Percentiles rank a stretch among this genome's conserved stretches.
These are phyloP conservation scores for Tragelaphus buxtoni DNA, from an alignment of 2,113 vertebrate genomes.

Conservation along the genomic window DNA sequence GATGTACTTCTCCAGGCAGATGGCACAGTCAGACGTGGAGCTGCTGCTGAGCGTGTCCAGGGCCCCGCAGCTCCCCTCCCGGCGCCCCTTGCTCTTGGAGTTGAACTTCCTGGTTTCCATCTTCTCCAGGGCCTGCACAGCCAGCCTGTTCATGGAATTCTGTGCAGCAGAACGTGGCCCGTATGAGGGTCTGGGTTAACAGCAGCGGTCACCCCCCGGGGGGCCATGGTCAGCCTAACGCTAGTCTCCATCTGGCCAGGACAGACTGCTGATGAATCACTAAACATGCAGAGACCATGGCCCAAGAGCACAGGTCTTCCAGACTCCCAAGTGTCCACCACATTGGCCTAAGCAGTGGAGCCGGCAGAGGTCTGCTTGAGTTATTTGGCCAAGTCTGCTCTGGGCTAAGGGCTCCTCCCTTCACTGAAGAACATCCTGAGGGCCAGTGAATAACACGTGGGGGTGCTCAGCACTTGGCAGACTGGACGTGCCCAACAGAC, in stretches of 20 bases:
- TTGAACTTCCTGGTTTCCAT: slow-evolving; percentile 99
- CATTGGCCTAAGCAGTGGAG: background rate
- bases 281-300: background rate
- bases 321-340: background rate
- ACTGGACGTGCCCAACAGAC: rapidly evolving
- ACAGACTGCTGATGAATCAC: background rate
- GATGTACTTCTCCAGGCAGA: slow-evolving; percentile 98
- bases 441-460: rapidly evolving
- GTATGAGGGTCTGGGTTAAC: background rate
- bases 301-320: background rate
- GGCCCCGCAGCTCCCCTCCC: slow-evolving; percentile 90
- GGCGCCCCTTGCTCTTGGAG: slow-evolving; percentile 91
- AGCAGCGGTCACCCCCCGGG: background rate
- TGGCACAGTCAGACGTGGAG: slow-evolving; percentile 98
- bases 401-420: background rate
- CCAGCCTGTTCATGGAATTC: slow-evolving; percentile 99
- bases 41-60: slow-evolving; percentile 97
- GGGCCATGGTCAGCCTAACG: rapidly evolving
- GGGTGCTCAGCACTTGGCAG: background rate
- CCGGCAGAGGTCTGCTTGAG: background rate
- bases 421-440: background rate
- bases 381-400: background rate
- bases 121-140: slow-evolving; percentile 96
- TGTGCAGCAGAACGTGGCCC: slow-evolving; percentile 63
- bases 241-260: background rate